Evolutionary conservation across 2,888 invertebrate genomes (phyloP), one percentile per base, ranked within the genome.

Genomic region (Drosophila heteroneura): DNA sequence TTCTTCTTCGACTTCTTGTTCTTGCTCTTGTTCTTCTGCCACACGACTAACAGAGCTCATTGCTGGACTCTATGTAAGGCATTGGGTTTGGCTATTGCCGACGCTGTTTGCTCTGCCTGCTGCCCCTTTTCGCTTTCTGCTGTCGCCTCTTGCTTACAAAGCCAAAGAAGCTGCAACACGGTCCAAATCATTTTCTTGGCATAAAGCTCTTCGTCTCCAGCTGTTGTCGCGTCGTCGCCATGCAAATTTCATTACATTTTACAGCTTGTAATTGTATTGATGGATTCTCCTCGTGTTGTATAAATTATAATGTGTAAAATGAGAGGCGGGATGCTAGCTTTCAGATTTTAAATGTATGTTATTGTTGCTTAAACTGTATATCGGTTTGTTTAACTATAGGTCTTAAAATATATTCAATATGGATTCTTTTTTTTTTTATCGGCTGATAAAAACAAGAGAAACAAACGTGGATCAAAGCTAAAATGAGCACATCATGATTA

Each of bases 51-150:
- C 76, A 70, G 75, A 58, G 74, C 62, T 65, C 70, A 64, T 61
- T 68, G 76, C 56, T 52, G 52, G 61, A 54, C 65, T 58, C 69
- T 84, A 87, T 89, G 85, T 85, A 85, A 89, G 85, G 85, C 85
- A 86, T 82, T 85, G 85, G 89, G 89, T 89, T 86, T 81, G 81
- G 37, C 53, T 56, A 28, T 56, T 35, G 51, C 37, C 7, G 44
- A 53, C 32, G 26, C 33, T 26, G 56, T 41, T 58, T 19, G 26
- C 22, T 32, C 12, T 44, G 26, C 30, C 52, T 60, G 41, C 44
- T 70, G 66, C 54, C 49, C 51, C 67, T 81, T 81, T 79, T 69
- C 66, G 76, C 74, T 83, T 80, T 74, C 77, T 69, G 69, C 66
- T 59, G 64, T 64, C 39, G 49, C 30, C 39, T 28, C 14, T 49